Conservation (phyloP, 1,140 invertebrate species). For the Leptestheria dahalacensis region DNA sequence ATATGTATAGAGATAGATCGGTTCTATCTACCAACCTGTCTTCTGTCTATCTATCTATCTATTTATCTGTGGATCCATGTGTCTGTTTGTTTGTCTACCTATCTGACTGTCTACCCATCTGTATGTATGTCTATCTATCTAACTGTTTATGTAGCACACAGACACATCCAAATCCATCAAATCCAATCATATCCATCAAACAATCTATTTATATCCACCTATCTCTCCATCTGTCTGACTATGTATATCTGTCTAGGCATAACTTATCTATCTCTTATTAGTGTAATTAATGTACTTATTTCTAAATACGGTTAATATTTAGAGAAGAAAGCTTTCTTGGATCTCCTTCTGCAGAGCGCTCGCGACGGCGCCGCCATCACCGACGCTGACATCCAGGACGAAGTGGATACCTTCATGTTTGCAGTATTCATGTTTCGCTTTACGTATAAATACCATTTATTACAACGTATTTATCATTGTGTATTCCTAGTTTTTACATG, state of each 20-base stretch:
- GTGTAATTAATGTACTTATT: background rate
- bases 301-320: background rate
- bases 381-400: slow-evolving; percentile 54
- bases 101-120: too few relatives aligned
- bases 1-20: background rate
- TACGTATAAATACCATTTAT: background rate
- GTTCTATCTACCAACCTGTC: too few relatives aligned
- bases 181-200: too few relatives aligned
- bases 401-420: slow-evolving; percentile 73
- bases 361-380: slow-evolving; percentile 37
- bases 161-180: too few relatives aligned
- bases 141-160: too few relatives aligned
- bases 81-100: too few relatives aligned
- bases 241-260: too few relatives aligned
- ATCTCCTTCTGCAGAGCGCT: slow-evolving; percentile 45
- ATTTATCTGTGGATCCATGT: too few relatives aligned
- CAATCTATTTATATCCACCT: too few relatives aligned
- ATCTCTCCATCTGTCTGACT: too few relatives aligned
- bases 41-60: too few relatives aligned
- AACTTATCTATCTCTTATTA: background rate
- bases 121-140: too few relatives aligned
- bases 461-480: background rate
- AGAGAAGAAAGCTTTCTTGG: slow-evolving; percentile 48
- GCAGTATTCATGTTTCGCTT: slow-evolving; percentile 31
- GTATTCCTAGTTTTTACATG: background rate